Evolutionary conservation across 1,140 invertebrate genomes (phyloP).

Genomic region (Helicoverpa armigera): DNA sequence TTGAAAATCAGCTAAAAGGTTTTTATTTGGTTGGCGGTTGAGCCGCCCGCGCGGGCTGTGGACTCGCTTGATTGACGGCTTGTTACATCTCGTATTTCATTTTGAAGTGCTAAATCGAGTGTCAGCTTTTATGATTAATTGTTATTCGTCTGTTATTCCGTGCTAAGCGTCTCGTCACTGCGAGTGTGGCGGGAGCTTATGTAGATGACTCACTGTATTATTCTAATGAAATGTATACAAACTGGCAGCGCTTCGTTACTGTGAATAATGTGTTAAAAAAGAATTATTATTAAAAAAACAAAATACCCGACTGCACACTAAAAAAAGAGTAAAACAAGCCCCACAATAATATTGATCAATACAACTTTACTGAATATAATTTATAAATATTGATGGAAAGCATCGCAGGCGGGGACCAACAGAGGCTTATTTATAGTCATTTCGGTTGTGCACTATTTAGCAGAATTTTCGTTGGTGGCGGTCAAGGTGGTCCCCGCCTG

Average conservation of each 20-base stretch:
- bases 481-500: no score
- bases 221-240: not conserved
- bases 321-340: no score
- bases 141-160: not conserved
- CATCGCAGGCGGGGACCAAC: no score
- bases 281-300: no score
- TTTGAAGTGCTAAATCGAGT: conserved; percentile 31
- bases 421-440: no score
- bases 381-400: no score
- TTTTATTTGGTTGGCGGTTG: conserved; percentile 7
- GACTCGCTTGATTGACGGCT: conserved; percentile 14
- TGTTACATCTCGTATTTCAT: conserved; percentile 35
- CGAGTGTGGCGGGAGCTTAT: not conserved
- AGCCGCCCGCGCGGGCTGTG: not conserved
- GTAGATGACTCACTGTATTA: not conserved
- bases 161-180: not conserved
- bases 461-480: no score
- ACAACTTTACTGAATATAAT: no score
- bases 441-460: no score
- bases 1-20: conserved; percentile 28
- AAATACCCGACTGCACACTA: no score
- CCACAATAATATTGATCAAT: no score
- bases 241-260: not conserved
- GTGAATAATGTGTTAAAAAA: conserved; percentile 2
- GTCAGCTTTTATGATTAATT: conserved; percentile 34